Percentiles rank a stretch among this genome's conserved stretches.
Evolutionary conservation across 1,140 invertebrate species (phyloP).

Genomic region (Atta texana): DNA sequence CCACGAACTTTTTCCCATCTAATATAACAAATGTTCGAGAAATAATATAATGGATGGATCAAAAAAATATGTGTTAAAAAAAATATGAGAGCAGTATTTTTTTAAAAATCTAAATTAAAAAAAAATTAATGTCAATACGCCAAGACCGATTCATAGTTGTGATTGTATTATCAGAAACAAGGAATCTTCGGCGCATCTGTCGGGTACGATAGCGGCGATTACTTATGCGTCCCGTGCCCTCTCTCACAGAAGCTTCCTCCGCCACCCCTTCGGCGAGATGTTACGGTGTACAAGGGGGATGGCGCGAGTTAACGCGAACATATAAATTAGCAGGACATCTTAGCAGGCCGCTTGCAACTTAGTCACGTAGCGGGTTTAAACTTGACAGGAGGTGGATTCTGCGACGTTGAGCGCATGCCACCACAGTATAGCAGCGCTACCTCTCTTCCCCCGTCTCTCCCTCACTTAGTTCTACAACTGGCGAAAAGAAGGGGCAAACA

Average conservation of each 20-base stretch:
- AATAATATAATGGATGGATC: too few species aligned
- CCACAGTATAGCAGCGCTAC: slow-evolving; percentile 46
- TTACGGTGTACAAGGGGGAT: slow-evolving; percentile 72
- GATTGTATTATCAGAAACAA: slow-evolving; percentile 69
- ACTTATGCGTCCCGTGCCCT: slow-evolving; percentile 85
- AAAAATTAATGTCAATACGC: neutral
- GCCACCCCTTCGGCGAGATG: slow-evolving; percentile 50
- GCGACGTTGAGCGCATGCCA: slow-evolving; percentile 60
- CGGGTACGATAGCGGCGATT: slow-evolving; percentile 82
- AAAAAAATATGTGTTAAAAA: neutral
- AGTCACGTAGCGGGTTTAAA: slow-evolving; percentile 86
- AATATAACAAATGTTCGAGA: neutral
- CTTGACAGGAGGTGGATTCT: slow-evolving; percentile 84
- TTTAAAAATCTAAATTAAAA: neutral
- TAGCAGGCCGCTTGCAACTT: slow-evolving; percentile 86
- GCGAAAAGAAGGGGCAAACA: slow-evolving; percentile 29
- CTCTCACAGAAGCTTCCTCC: slow-evolving; percentile 81
- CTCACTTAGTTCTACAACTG: slow-evolving; percentile 69
- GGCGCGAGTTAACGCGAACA: slow-evolving; percentile 86
- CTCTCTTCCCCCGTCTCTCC: slow-evolving; percentile 44
- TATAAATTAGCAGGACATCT: slow-evolving; percentile 87
- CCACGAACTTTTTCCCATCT: too few species aligned
- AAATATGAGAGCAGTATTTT: neutral
- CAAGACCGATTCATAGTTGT: slow-evolving; percentile 17
- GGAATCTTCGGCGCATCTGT: slow-evolving; percentile 84